Base-by-base conservation (phyloP, 2,888 invertebrate genomes). In the Drosophila barbarae region DNA sequence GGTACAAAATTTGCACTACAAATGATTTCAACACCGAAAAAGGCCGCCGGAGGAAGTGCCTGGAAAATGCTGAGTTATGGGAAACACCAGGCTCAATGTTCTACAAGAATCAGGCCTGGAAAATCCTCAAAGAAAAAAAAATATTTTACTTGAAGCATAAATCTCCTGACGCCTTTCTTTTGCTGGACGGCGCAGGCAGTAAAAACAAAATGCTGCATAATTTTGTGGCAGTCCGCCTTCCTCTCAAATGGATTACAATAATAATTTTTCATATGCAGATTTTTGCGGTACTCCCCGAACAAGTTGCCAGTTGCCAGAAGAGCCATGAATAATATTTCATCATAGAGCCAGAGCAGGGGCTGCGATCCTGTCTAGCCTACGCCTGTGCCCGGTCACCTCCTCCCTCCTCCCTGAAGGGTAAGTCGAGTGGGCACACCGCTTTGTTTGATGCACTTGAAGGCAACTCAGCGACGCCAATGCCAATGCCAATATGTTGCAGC, bases 21-120 rank as follows among this genome's bases (percentile, higher is more conserved):
- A 86, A 87, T 87, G 85, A 78, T 87, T 86, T 87, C 86, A 86
- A 86, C 86, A 85, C 86, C 83, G 77, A 72, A 71, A 71, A 71
- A 74, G 77, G 81, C 77, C 82, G 84, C 78, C 84, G 76, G 59
- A 76, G 59, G 69, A 50, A 47, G 34, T 57, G 23, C 10, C 52
- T 72, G 68, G 69, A 68, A 74, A 63, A 81, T 71, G 78, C 73
- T 78, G 81, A 81, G 85, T 85, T 85, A 81, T 81, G 85, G 85
- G 78, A 77, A 85, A 74, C 76, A 85, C 75, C 77, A 68, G 69
- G 75, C 65, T 77, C 74, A 72, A 80, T 80, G 80, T 80, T 85
- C 69, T 74, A 85, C 85, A 83, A 72, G 81, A 85, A 81, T 81
- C 68, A 69, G 70, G 65, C 71, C 66, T 74, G 49, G 67, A 74